These are phyloP conservation scores for Adelosebastes latens DNA, from an alignment of 2,797 vertebrate genomes.

Conservation along the genomic window DNA sequence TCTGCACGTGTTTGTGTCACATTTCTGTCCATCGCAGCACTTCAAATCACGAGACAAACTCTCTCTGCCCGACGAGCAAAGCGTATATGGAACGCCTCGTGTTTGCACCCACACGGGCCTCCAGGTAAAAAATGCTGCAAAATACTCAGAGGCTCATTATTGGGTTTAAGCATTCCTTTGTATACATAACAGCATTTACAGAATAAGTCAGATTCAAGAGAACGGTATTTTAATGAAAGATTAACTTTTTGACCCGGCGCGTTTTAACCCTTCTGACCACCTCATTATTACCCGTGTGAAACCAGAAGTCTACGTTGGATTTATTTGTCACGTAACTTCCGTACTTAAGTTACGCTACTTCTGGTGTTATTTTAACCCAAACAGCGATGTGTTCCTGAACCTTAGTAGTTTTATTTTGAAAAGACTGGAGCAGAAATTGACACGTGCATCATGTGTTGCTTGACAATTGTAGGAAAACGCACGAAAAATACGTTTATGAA, in stretches of 20 bases:
- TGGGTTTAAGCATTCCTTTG: conserved; percentile 49
- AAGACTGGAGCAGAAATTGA: too few species aligned
- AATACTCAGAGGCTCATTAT: conserved; percentile 29
- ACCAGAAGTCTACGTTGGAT: too few species aligned
- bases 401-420: too few species aligned
- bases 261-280: conserved; percentile 18
- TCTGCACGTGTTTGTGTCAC: neutral
- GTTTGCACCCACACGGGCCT: neutral
- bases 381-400: too few species aligned
- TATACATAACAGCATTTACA: conserved; percentile 50
- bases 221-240: conserved; percentile 49
- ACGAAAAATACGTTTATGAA: too few species aligned
- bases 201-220: conserved; percentile 43
- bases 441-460: too few species aligned
- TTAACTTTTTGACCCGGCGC: conserved; percentile 11
- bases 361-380: too few species aligned
- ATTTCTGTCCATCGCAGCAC: neutral
- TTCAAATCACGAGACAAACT: neutral
- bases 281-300: neutral
- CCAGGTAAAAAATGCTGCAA: conserved; percentile 17
- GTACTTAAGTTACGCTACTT: too few species aligned
- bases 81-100: neutral
- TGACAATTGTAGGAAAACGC: too few species aligned
- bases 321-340: too few species aligned
- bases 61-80: neutral